Conservation (phyloP, 2,888 invertebrate genomes). For the Lapara coniferarum region DNA sequence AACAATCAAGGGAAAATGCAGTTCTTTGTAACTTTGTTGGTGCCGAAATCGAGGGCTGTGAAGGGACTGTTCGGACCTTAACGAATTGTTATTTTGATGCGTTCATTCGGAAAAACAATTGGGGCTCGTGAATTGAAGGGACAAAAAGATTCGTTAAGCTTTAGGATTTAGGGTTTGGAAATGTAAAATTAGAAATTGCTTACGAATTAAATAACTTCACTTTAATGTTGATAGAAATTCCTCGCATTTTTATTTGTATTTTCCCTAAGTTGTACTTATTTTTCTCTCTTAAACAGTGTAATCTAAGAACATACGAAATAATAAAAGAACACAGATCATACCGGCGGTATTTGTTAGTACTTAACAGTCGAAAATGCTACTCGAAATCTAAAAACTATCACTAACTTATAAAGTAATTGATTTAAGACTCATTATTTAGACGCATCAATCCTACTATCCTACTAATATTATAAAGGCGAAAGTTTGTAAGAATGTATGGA, state of each 20-base stretch:
- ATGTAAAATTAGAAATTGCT: slow-evolving; percentile 7
- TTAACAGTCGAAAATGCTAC: too few species aligned
- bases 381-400: too few species aligned
- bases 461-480: too few species aligned
- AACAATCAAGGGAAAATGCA: slow-evolving; percentile 30
- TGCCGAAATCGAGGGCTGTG: slow-evolving; percentile 49
- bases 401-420: too few species aligned
- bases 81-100: slow-evolving; percentile 81
- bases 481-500: too few species aligned
- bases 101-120: slow-evolving; percentile 80
- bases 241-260: not conserved
- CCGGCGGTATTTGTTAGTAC: too few species aligned
- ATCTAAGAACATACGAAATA: too few species aligned
- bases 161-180: slow-evolving; percentile 52
- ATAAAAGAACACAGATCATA: too few species aligned
- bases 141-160: slow-evolving; percentile 70
- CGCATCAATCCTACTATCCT: too few species aligned
- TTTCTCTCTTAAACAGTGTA: too few species aligned
- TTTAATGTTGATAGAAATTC: not conserved
- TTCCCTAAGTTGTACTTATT: not conserved
- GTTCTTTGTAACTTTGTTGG: slow-evolving; percentile 28
- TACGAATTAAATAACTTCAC: not conserved
- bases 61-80: slow-evolving; percentile 60
- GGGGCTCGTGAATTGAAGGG: slow-evolving; percentile 68
- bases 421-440: too few species aligned